A percentile compares a stretch with the other conserved stretches of the same genome.
phyloP scores from a whole-genome alignment of 2,797 vertebrate genomes.

The Megalops cyprinoides region DNA sequence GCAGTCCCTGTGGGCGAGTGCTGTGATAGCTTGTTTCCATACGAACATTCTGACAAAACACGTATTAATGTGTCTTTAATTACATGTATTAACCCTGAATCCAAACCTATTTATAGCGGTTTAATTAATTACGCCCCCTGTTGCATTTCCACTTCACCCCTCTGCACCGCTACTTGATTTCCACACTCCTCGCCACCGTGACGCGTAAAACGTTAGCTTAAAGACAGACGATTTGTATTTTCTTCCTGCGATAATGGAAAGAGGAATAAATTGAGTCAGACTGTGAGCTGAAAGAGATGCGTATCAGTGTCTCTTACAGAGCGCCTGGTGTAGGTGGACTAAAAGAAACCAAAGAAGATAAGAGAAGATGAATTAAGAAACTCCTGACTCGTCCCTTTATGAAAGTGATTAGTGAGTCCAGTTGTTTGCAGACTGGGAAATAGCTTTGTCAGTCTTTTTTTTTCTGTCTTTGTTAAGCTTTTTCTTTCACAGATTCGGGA shows the following conservation, averaged over 20 bases:
- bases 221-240: conserved; percentile 1
- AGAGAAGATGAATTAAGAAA: conserved; percentile 16
- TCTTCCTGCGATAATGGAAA: not conserved
- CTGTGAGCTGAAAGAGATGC: not conserved
- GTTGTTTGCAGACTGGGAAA: conserved; percentile 16
- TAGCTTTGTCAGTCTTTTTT: conserved; percentile 40
- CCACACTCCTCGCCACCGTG: not conserved
- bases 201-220: not conserved
- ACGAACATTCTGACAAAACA: no score
- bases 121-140: not conserved
- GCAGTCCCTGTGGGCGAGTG: not conserved
- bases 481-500: conserved; percentile 23
- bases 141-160: not conserved
- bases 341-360: conserved; percentile 18
- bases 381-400: conserved; percentile 35
- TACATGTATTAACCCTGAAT: not conserved
- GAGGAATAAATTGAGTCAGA: not conserved
- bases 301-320: not conserved
- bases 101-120: not conserved
- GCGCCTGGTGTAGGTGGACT: conserved; percentile 9
- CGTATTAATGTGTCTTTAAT: not conserved
- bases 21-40: not conserved
- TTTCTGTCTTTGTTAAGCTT: conserved; percentile 17
- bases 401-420: conserved; percentile 42
- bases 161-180: no score